Conservation (phyloP, 1,140 invertebrate species). For the Gryllus bimaculatus region DNA sequence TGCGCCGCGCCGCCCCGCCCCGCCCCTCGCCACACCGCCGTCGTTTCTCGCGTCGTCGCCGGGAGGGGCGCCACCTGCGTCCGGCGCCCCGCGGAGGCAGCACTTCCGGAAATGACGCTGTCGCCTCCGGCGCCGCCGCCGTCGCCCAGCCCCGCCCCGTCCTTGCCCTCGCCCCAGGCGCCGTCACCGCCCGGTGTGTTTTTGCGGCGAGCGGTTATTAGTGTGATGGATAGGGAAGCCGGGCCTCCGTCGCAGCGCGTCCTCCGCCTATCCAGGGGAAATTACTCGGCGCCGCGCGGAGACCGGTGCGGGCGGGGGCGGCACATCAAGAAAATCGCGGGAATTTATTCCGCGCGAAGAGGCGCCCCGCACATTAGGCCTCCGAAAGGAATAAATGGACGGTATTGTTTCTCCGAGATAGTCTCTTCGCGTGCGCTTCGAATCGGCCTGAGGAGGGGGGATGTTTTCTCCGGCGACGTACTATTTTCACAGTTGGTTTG, state of each 20-base stretch:
- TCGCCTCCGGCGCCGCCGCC: too few species aligned
- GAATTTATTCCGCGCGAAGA: not conserved
- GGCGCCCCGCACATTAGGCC: not conserved
- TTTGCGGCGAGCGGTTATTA: not conserved
- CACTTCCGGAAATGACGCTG: not conserved
- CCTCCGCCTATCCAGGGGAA: not conserved
- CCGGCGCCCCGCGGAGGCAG: not conserved
- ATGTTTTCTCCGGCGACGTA: too few species aligned
- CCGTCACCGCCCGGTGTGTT: not conserved
- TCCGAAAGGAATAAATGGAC: not conserved
- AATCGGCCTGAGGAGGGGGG: not conserved
- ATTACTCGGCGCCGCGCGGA: not conserved
- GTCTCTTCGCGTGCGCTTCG: not conserved
- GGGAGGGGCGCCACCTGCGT: not conserved
- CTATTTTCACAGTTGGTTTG: too few species aligned
- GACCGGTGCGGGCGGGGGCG: too few species aligned
- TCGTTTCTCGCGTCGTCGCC: too few species aligned
- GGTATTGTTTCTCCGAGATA: not conserved
- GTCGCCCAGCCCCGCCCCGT: too few species aligned
- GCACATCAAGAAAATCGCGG: not conserved
- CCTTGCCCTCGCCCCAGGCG: not conserved
- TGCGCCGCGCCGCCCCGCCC: too few species aligned
- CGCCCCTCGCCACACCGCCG: too few species aligned
- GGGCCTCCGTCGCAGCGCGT: not conserved
- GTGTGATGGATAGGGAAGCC: not conserved